Evolutionary conservation across 2,888 invertebrate genomes (phyloP).

Genomic region (Oxytorus armatus): DNA sequence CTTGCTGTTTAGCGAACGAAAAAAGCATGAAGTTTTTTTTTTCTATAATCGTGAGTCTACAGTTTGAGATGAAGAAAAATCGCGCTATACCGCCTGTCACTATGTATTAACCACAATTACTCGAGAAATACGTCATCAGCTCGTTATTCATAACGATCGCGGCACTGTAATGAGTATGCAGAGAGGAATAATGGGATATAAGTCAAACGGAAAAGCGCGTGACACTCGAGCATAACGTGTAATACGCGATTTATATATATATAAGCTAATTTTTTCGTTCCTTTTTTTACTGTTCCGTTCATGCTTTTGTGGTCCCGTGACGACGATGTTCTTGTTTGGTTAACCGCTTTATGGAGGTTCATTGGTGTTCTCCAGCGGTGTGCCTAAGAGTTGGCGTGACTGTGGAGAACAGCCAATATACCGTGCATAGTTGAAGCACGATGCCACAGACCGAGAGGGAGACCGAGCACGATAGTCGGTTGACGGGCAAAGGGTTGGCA

Average conservation of each 20-base stretch:
- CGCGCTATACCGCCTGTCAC: no score
- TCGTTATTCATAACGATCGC: slow-evolving; percentile 2
- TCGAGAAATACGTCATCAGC: slow-evolving; percentile 1
- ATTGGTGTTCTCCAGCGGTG: slow-evolving; percentile 16
- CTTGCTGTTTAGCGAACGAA: no score
- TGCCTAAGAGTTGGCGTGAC: slow-evolving; percentile 60
- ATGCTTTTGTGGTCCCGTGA: slow-evolving; percentile 53
- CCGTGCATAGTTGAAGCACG: slow-evolving; percentile 10
- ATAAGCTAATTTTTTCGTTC: no score
- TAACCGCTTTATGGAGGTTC: slow-evolving; percentile 58
- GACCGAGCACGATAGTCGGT: slow-evolving; percentile 42
- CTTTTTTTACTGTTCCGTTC: slow-evolving; percentile 24
- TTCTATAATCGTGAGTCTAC: neutral
- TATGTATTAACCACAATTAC: no score
- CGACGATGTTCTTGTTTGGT: slow-evolving; percentile 56
- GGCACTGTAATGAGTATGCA: slow-evolving; percentile 8
- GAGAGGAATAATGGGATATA: slow-evolving; percentile 9
- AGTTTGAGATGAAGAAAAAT: no score
- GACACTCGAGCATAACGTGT: slow-evolving; percentile 30
- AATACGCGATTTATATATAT: slow-evolving; percentile 35
- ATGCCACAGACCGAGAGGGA: no score
- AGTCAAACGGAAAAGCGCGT: slow-evolving; percentile 49
- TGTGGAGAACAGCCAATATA: slow-evolving; percentile 14
- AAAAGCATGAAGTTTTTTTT: no score
- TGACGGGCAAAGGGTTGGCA: slow-evolving; percentile 24